Base-by-base conservation (phyloP, 35 echinoderm and acorn worm species). In the Lytechinus pictus region DNA sequence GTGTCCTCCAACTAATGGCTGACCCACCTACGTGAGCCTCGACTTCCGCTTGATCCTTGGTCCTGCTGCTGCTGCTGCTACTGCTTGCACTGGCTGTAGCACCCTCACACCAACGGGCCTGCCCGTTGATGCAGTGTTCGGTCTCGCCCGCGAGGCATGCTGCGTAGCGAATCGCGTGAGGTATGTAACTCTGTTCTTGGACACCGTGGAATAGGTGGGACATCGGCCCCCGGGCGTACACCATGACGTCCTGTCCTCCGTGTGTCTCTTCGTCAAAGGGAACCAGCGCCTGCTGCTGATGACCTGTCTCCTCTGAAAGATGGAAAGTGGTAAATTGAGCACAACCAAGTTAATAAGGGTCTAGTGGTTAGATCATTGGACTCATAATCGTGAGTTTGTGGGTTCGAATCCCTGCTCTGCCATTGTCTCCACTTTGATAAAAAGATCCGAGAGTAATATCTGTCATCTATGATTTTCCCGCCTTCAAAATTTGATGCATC, bases 161-260 rank as follows among this genome's bases (percentile, higher is more conserved):
- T 51, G 98, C 98, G 94, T 99, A 97, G 29, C 91, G 91, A 33
- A 99, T 90, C 19, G 95, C 98, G 66, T 97, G 98, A 27, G 97
- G 96, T 29, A 99, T 99, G 91, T 99, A 99, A 57, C 97, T 92
- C 91, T 99, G 98, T 93, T 99, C 98, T 55, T 99, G 97, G 29
- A 97, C 96, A 44, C 97, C 95, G 88, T 97, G 95, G 89, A 99
- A 96, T 28, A 99, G 86, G 94, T 99, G 98, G 56, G 98, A 86
- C 95, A 97, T 97, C 11, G 98, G 98, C 24, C 98, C 98, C 24
- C 86, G 94, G 24, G 98, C 98, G 90, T 97, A 99, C 27, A 99
- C 95, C 44, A 57, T 89, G 4, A 99, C 98, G 89, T 99, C 98
- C 53, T 99, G 96, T 0, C 97, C 97, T 9, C 97, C 97, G 86